phyloP scores from a whole-genome alignment of 1,140 invertebrate species.

The Magallana ariakensis region DNA sequence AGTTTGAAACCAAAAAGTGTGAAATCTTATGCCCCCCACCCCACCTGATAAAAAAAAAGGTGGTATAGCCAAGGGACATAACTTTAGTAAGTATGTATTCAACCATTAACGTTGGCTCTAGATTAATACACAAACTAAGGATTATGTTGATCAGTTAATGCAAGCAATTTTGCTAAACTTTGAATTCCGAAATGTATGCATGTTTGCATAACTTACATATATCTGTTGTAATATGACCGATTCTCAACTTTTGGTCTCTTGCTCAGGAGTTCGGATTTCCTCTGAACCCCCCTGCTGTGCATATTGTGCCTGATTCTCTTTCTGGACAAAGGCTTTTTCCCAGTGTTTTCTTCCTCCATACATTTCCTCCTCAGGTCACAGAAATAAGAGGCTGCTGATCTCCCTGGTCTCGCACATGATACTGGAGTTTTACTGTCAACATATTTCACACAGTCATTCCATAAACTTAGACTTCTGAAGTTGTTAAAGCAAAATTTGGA shows the following conservation, averaged over 20 bases:
- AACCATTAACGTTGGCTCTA: too few species aligned
- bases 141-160: too few species aligned
- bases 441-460: not conserved
- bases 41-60: too few species aligned
- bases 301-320: not conserved
- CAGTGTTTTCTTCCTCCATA: not conserved
- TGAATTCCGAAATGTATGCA: too few species aligned
- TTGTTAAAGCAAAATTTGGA: not conserved
- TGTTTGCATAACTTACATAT: not conserved
- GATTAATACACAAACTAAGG: too few species aligned
- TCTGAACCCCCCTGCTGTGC: not conserved
- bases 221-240: not conserved
- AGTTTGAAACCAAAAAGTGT: too few species aligned
- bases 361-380: constrained; percentile 10
- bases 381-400: not conserved
- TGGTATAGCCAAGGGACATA: too few species aligned
- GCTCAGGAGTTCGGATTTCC: not conserved
- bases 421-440: constrained; percentile 6
- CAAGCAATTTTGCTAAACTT: too few species aligned
- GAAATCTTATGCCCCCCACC: too few species aligned
- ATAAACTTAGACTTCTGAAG: not conserved
- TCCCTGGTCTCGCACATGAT: not conserved
- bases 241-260: not conserved
- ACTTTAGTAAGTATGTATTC: too few species aligned
- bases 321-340: not conserved